Evolutionary conservation across 2,797 vertebrate species (phyloP).

Genomic region (Coranthus polyacanthus): DNA sequence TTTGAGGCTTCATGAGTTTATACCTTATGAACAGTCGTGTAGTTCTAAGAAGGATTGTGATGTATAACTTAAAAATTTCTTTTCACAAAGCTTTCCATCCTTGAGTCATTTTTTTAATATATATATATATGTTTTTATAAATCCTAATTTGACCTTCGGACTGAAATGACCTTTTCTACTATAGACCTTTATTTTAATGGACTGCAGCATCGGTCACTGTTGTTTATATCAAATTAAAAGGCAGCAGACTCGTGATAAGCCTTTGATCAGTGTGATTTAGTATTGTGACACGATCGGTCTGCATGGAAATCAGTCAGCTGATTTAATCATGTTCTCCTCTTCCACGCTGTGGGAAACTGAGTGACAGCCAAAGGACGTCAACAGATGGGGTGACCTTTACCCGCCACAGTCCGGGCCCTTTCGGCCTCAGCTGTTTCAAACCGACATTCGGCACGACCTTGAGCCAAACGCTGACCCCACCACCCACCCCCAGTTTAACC

Average conservation of each 20-base stretch:
- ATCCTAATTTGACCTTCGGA: too few relatives aligned
- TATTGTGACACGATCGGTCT: constrained; percentile 4
- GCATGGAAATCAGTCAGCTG: constrained; percentile 49
- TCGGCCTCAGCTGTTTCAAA: constrained; percentile 31
- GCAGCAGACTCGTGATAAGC: background rate
- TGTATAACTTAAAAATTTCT: constrained; percentile 32
- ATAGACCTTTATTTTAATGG: too few relatives aligned
- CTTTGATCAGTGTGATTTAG: constrained; percentile 7
- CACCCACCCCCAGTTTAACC: background rate
- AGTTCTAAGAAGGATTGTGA: background rate
- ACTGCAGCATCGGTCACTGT: too few relatives aligned
- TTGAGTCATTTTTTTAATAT: background rate
- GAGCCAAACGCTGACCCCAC: background rate
- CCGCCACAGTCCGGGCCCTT: constrained; percentile 20
- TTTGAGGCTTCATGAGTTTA: constrained; percentile 15
- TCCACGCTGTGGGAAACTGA: constrained; percentile 47
- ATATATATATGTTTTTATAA: too few relatives aligned
- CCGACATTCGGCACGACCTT: constrained; percentile 44
- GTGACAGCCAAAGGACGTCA: constrained; percentile 62
- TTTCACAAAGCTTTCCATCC: constrained; percentile 1
- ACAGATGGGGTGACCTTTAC: constrained; percentile 76
- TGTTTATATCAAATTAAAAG: too few relatives aligned
- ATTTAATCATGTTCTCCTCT: constrained; percentile 46
- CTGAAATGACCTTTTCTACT: too few relatives aligned
- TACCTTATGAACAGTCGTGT: constrained; percentile 4